These are phyloP conservation scores for Desoria tigrina DNA, from an alignment of 2,888 invertebrate genomes.

Conservation along the genomic window DNA sequence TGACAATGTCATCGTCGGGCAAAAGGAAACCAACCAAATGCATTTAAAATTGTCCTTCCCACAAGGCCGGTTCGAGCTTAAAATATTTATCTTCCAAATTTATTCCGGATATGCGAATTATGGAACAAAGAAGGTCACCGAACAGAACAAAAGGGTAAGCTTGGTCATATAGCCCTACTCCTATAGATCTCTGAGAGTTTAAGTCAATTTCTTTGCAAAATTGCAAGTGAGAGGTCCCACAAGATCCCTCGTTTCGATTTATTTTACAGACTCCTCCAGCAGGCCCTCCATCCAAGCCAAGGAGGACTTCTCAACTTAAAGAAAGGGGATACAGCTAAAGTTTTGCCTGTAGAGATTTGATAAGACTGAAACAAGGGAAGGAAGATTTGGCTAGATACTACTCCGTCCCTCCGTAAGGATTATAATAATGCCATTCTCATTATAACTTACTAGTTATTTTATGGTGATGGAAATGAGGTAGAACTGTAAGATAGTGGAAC, in stretches of 20 bases:
- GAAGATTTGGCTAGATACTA: too few species aligned
- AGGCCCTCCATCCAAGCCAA: too few species aligned
- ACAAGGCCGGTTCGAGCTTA: not conserved
- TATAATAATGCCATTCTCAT: conserved; percentile 46
- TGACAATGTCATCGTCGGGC: too few species aligned
- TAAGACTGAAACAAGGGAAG: not conserved
- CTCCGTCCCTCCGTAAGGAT: conserved; percentile 10
- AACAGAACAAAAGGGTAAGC: too few species aligned
- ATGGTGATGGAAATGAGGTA: conserved; percentile 12
- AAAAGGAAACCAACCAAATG: too few species aligned
- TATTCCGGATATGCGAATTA: too few species aligned
- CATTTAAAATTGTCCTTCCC: too few species aligned
- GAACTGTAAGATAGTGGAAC: not conserved
- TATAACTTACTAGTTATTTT: conserved; percentile 24
- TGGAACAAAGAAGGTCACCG: too few species aligned
- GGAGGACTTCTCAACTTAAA: too few species aligned
- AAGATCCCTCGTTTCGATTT: not conserved
- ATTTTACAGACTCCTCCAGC: not conserved
- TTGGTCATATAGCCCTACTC: too few species aligned
- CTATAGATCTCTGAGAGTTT: too few species aligned
- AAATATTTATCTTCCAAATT: not conserved
- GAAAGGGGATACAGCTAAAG: conserved; percentile 1
- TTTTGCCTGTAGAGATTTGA: conserved; percentile 16
- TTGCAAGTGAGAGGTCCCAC: not conserved
- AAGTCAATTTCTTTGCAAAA: not conserved